Percentiles rank a stretch among this genome's conserved stretches.
Evolutionary conservation across 2,113 vertebrate species (phyloP).

Genomic region (Microcebus lehilahytsara): DNA sequence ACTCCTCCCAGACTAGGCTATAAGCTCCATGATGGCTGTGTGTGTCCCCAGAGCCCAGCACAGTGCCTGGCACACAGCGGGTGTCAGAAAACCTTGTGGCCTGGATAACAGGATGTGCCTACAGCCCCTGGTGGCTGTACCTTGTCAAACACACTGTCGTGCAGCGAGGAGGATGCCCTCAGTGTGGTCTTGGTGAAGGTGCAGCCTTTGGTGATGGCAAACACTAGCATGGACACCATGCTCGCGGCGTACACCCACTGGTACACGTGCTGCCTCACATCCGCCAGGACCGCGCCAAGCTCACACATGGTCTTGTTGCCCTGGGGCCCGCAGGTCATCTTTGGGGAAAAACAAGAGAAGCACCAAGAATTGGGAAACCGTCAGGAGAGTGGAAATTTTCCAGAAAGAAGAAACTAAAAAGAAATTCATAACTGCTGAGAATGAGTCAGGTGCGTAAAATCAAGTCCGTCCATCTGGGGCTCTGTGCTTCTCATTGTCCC

Average conservation of each 20-base stretch:
- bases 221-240: constrained; percentile 67
- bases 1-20: fast-evolving
- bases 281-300: constrained; percentile 71
- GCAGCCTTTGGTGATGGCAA: constrained; percentile 81
- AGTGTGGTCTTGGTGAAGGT: constrained; percentile 85
- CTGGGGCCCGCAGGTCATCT: constrained; percentile 32
- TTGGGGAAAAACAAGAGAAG: background rate
- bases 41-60: background rate
- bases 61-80: fast-evolving
- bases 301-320: background rate
- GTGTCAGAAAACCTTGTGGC: background rate
- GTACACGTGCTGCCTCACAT: constrained; percentile 80
- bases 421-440: background rate
- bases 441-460: background rate
- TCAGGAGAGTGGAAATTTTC: background rate
- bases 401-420: background rate
- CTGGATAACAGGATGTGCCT: fast-evolving
- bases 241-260: constrained; percentile 80
- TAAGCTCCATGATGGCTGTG: background rate
- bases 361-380: background rate
- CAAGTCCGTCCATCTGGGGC: background rate
- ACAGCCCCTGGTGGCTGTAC: constrained; percentile 54
- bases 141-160: constrained; percentile 86
- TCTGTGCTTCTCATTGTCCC: background rate
- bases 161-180: constrained; percentile 82